Base-by-base conservation (phyloP, 2,888 invertebrate genomes). In the Macrophya alboannulata region DNA sequence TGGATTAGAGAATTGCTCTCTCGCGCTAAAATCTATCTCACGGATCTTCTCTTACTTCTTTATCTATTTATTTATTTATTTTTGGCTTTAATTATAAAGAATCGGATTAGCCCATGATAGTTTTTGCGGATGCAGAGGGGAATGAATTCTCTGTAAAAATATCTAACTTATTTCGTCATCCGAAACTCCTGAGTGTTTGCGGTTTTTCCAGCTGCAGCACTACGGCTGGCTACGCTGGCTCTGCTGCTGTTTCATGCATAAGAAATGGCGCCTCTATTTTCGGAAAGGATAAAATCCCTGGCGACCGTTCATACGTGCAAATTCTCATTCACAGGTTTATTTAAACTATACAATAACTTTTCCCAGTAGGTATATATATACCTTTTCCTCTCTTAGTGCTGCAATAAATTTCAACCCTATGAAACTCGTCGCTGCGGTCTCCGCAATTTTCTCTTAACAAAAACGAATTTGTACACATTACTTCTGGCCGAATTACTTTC, bases 221-320 rank as follows among this genome's bases (percentile, higher is more conserved):
- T 40, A 59, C 25, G 72, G 43, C 45, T 17, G 72, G 10, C 21
- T 45, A 43, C 12, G 68, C 68, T 77, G 21, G 17, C 45, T 43
- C 3, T 17, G 6, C 3, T 51, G 17, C 31, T 17, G n/a, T 48
- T 68, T 65, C 45, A 43, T 68, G 37, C 48, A 17, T 17, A 48
- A 71, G 68, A 83, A 83, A 83, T 48, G 48, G 83, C 31, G 48
- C 68, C 82, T 43, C 82, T 68, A 83, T 83, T 83, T 83, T 83
- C 25, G 68, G 83, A 83, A 83, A 65, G 45, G 48, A 83, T 83
- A 68, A 48, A 71, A 68, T 83, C 62, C 62, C 62, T n/a, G 17
- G 15, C 31, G 8, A 6, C 40, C 68, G 45, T 83, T 62, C 40
- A 21, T 59, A 62, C 40, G 21, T 62, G 43, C 40, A 21, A 62